phyloP scores from a whole-genome alignment of 2,888 invertebrate species.

The Hypsopygia costalis region DNA sequence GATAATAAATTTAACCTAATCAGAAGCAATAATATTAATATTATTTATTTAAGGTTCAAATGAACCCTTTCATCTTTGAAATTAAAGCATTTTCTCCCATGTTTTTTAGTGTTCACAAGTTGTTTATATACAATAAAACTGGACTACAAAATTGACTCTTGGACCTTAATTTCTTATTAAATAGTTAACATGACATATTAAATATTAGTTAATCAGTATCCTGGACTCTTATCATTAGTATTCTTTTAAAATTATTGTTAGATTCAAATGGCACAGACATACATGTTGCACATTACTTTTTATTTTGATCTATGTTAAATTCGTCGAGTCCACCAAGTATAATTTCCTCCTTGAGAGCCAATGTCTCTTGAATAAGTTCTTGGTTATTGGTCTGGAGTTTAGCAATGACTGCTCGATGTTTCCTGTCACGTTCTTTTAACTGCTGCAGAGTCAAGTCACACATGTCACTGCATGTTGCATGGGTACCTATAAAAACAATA shows the following conservation, averaged over 20 bases:
- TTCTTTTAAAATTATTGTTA: not conserved
- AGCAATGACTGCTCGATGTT: slow-evolving; percentile 46
- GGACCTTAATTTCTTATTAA: too few species aligned
- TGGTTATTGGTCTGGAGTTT: slow-evolving; percentile 53
- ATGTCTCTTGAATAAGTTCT: slow-evolving; percentile 45
- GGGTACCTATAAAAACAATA: slow-evolving; percentile 25
- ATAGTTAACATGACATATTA: too few species aligned
- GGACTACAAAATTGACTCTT: too few species aligned
- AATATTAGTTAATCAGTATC: too few species aligned
- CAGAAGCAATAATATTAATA: too few species aligned
- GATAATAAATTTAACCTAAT: too few species aligned
- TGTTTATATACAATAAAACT: too few species aligned
- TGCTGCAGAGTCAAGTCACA: slow-evolving; percentile 46
- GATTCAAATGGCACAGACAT: not conserved
- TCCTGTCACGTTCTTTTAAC: slow-evolving; percentile 46
- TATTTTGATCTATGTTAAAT: slow-evolving; percentile 23
- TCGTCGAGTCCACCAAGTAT: slow-evolving; percentile 35
- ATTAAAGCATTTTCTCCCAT: too few species aligned
- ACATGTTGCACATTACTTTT: slow-evolving; percentile 1
- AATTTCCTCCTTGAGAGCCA: slow-evolving; percentile 52
- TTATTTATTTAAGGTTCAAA: too few species aligned
- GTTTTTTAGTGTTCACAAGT: too few species aligned
- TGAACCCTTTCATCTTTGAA: too few species aligned
- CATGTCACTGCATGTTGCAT: slow-evolving; percentile 45
- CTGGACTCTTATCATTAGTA: too few species aligned